A percentile compares a stretch with the other conserved stretches of the same genome.
Evolutionary conservation across 2,797 vertebrate genomes (phyloP).

Genomic region (Dipus sagitta): DNA sequence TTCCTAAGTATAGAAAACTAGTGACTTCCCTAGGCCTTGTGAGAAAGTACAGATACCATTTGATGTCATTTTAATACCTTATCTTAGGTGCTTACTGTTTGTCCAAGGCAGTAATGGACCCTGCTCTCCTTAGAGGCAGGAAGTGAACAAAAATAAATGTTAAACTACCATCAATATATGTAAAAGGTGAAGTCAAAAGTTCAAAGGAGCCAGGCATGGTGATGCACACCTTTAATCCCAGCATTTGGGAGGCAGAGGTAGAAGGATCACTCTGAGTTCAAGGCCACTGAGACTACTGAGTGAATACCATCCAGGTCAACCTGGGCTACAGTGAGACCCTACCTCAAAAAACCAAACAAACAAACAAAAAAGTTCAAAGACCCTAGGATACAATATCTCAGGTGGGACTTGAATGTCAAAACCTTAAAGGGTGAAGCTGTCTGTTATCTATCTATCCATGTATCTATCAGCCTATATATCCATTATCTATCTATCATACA

Average conservation of each 20-base stretch:
- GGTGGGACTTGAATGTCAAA: not conserved
- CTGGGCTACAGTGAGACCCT: too few species aligned
- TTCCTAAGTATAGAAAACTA: slow-evolving; percentile 16
- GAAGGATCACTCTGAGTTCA: too few species aligned
- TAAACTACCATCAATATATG: not conserved
- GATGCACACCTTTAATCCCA: too few species aligned
- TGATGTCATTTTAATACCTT: not conserved
- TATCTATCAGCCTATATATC: not conserved
- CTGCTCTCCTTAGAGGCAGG: not conserved
- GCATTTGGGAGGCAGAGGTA: too few species aligned
- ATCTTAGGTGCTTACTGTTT: slow-evolving; percentile 21
- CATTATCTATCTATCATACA: not conserved
- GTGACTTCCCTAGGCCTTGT: not conserved
- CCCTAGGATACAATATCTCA: not conserved
- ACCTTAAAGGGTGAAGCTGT: too few species aligned
- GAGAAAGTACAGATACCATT: slow-evolving; percentile 18
- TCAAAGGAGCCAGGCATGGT: not conserved
- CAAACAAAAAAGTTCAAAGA: not conserved
- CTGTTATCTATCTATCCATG: not conserved
- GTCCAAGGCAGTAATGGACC: not conserved
- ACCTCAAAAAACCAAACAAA: too few species aligned
- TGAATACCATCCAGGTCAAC: too few species aligned
- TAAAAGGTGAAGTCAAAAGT: not conserved
- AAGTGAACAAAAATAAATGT: not conserved
- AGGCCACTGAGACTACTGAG: too few species aligned